These are phyloP conservation scores for Cantharis flavilabris DNA, from an alignment of 2,888 invertebrate species.

Conservation along the genomic window DNA sequence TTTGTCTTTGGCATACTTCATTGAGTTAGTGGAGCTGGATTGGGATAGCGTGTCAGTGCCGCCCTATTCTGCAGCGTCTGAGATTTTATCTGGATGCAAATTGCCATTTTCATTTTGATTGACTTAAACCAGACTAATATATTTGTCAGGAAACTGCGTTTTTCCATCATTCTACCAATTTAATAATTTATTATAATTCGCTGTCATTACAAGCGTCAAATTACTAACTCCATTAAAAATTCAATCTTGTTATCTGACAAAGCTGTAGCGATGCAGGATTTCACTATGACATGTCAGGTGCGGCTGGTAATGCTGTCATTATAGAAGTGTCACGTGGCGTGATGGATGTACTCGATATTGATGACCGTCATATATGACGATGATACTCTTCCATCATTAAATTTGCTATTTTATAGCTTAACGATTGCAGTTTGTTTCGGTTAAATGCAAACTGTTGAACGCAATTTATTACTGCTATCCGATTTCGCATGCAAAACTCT, in stretches of 20 bases:
- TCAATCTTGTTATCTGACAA: slow-evolving; percentile 47
- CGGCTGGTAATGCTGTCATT: slow-evolving; percentile 52
- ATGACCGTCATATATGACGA: slow-evolving; percentile 44
- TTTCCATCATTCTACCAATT: slow-evolving; percentile 8
- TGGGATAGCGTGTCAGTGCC: slow-evolving; percentile 39
- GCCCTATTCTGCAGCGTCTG: slow-evolving; percentile 35
- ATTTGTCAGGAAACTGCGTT: slow-evolving; percentile 22
- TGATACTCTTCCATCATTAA: slow-evolving; percentile 34
- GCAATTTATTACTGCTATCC: background rate
- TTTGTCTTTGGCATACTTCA: slow-evolving; percentile 53
- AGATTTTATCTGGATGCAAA: slow-evolving; percentile 35
- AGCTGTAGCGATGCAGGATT: slow-evolving; percentile 35
- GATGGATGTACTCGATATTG: slow-evolving; percentile 53
- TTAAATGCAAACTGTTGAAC: background rate
- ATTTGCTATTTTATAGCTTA: slow-evolving; percentile 34
- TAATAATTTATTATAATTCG: background rate
- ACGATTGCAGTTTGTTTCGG: slow-evolving; percentile 26
- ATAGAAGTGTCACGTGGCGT: slow-evolving; percentile 50
- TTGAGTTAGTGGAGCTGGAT: slow-evolving; percentile 48
- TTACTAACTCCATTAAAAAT: slow-evolving; percentile 49
- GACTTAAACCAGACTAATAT: slow-evolving; percentile 27
- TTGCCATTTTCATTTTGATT: slow-evolving; percentile 28
- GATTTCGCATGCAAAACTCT: slow-evolving; percentile 16
- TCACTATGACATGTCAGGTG: slow-evolving; percentile 50
- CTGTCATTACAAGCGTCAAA: slow-evolving; percentile 22